Evolutionary conservation across 2,888 invertebrate species (phyloP), one percentile per base, ranked within the genome.

Genomic region (Nymphalis polychloros): DNA sequence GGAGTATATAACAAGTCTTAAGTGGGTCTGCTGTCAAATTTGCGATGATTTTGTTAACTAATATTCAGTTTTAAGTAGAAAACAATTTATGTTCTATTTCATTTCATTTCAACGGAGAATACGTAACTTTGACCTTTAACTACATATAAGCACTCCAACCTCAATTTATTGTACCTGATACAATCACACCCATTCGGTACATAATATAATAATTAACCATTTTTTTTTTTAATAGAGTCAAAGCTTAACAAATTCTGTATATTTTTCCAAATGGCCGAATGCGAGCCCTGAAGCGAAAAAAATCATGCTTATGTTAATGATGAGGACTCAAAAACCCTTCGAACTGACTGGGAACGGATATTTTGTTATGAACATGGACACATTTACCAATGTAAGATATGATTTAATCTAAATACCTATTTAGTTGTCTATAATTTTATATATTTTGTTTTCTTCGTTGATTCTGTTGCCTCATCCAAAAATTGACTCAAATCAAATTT

Each of bases 281-380:
- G 86, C 87, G 23, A 85, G 87, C 74, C 71, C 74, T 5, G 78
- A 79, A 41, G 83, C 83, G 0, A 89, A 88, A 69, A 85, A 77
- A 53, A 83, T 84, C 64, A 66, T 91, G 31, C 65, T 83, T 0
- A 82, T 92, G 71, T 78, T 90, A 19, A 79, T 92, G 70, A 78
- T 83, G 68, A 78, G 88, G 13, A 81, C 84, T 0, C 92, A 89
- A 72, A 89, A 82, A 60, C 88, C 91, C 0, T 84, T 90, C n/a
- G 75, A 72, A 55, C 77, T 87, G 10, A 85, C 85, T 8, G 91
- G 87, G 0, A 88, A 84, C n/a, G 86, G 87, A 6, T 89, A 82
- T 57, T 67, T 87, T 8, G 78, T 73, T 13, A 90, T 92, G 88
- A 86, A 92, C 72, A 82, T 92, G 67, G 79, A 83, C 61, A 88